Conservation (phyloP, 2,888 invertebrate species). For the Metopia argyrocephala region DNA sequence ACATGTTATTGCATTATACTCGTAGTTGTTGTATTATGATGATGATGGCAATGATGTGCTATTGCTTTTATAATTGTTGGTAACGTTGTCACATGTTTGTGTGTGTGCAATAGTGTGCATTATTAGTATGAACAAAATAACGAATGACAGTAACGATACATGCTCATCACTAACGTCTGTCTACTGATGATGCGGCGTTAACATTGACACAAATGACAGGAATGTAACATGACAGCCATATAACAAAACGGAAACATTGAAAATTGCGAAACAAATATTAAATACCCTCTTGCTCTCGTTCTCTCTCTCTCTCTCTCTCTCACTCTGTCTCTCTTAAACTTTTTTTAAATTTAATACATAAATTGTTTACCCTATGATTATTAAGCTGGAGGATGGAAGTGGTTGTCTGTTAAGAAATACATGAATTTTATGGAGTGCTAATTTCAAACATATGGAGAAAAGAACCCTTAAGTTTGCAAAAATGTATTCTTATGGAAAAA, state of each 20-base stretch:
- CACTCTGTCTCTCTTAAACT: neutral
- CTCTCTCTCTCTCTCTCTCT: neutral
- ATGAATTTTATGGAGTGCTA: too few species aligned
- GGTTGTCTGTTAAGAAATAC: too few species aligned
- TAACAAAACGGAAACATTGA: constrained; percentile 59
- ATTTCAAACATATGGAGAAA: too few species aligned
- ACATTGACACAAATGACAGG: constrained; percentile 59
- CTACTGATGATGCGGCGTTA: constrained; percentile 56
- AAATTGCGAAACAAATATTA: constrained; percentile 54
- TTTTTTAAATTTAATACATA: too few species aligned
- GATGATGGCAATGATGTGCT: neutral
- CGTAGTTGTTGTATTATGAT: neutral
- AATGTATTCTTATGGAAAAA: too few species aligned
- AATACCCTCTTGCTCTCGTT: neutral
- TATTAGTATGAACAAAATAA: constrained; percentile 18
- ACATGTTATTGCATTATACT: constrained; percentile 30
- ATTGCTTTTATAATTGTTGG: neutral
- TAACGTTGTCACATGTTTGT: neutral
- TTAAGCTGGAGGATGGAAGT: too few species aligned
- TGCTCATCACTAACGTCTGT: neutral
- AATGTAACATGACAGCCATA: constrained; percentile 60
- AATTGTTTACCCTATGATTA: neutral
- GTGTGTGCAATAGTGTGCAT: neutral
- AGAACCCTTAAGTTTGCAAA: too few species aligned
- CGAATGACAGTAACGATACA: neutral